Base-by-base conservation (phyloP, 2,888 invertebrate genomes). In the Chrysina gloriosa region DNA sequence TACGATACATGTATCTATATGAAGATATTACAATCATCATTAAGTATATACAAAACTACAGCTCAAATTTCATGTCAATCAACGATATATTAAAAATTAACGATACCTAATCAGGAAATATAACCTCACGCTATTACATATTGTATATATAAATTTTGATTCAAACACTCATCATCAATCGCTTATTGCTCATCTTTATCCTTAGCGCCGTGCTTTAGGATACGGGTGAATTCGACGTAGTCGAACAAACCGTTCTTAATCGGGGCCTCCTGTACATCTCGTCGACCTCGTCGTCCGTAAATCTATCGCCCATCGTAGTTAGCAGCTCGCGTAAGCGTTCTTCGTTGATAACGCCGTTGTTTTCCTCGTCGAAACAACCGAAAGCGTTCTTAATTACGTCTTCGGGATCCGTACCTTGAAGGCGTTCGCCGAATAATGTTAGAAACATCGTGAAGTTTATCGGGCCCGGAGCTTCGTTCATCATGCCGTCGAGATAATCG, bases 381-480 rank as follows among this genome's bases (percentile, higher is more conserved):
- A 99, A 99, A 11, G 99, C 99, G 85, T 99, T 99, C 82, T 97
- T 97, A 75, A 99, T 99, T 9, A 99, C 98, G 85, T 98, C 97
- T 81, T 98, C 98, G 1, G 99, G 99, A 84, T 99, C 98, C 0
- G 98, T 99, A 36, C 98, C 98, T 83, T 98, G 98, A 64, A 99
- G 88, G 65, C 97, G 92, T 83, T 99, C 99, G 6, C 99, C 99
- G 81, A 99, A 99, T 75, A 99, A 86, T 0, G 99, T 99, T 58
- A 99, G 86, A 84, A 99, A 99, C 98, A 99, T 99, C 31, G 99
- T 99, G 82, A 99, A 99, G 84, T 99, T 99, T 74, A 99, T 98
- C 6, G 98, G 97, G 1, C 97, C 97, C 0, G 98, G 98, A 1
- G 98, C 98, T 84, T 98, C 97, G 79, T 93, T 96, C 95, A 99